Conservation (phyloP, 2,888 invertebrate species). For the Aporophyla nigra region DNA sequence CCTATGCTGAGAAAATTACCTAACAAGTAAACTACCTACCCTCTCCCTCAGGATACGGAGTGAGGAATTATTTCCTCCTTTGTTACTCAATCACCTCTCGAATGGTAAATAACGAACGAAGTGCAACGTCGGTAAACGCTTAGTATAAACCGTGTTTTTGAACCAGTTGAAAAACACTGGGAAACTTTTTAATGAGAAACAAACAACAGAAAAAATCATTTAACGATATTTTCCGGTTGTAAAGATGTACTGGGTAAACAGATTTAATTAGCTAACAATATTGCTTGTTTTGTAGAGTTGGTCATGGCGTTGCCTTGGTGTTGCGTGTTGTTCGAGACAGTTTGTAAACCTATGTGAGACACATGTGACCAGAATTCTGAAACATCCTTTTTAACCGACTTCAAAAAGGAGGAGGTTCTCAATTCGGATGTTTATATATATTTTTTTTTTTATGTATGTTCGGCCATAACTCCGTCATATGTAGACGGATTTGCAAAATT, state of each 20-base stretch:
- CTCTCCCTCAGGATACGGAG: neutral
- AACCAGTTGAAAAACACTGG: slow-evolving; percentile 31
- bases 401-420: too few relatives aligned
- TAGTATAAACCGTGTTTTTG: slow-evolving; percentile 10
- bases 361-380: neutral
- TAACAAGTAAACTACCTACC: neutral
- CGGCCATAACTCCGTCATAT: too few relatives aligned
- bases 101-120: slow-evolving; percentile 43
- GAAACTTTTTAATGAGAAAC: slow-evolving; percentile 56
- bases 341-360: neutral
- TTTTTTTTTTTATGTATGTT: too few relatives aligned
- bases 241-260: slow-evolving; percentile 21
- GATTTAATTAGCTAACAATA: slow-evolving; percentile 28
- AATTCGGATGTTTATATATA: too few relatives aligned
- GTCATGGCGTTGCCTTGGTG: neutral
- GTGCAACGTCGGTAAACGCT: slow-evolving; percentile 36
- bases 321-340: neutral
- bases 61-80: slow-evolving; percentile 46
- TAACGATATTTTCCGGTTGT: slow-evolving; percentile 40
- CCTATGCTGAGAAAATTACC: slow-evolving; percentile 43
- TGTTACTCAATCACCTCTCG: slow-evolving; percentile 47
- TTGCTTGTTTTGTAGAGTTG: neutral
- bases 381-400: too few relatives aligned
- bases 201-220: slow-evolving; percentile 36
- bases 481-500: too few relatives aligned